Evolutionary conservation across 2,113 vertebrate genomes (phyloP).

Genomic region (Syrmaticus mikado): DNA sequence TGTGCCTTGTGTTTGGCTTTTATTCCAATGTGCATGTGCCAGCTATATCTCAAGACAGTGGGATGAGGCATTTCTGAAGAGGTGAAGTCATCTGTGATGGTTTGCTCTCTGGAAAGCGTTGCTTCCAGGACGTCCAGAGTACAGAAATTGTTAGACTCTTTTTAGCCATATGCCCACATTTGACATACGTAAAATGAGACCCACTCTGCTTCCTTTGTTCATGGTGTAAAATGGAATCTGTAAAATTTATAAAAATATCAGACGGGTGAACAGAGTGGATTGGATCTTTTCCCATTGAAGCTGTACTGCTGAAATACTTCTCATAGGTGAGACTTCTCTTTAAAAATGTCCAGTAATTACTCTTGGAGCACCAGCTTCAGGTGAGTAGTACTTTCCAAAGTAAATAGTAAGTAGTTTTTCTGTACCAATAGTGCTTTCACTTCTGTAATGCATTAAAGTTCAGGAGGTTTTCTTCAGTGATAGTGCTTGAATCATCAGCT

Average conservation of each 20-base stretch:
- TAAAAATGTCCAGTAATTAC: neutral
- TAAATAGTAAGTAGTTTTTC: neutral
- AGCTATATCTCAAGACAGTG: neutral
- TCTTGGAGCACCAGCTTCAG: neutral
- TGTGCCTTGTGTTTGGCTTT: neutral
- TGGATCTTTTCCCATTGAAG: neutral
- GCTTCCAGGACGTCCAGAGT: neutral
- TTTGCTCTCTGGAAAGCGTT: neutral
- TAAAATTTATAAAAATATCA: neutral
- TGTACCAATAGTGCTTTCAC: neutral
- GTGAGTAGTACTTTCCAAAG: neutral
- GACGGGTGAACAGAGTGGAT: neutral
- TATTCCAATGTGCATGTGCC: neutral
- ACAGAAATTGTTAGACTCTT: neutral
- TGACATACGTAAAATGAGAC: neutral
- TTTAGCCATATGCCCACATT: neutral
- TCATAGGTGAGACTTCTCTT: neutral
- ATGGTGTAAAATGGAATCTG: neutral
- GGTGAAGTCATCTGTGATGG: neutral
- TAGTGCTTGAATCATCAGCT: neutral
- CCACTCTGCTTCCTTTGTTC: neutral
- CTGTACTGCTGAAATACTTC: neutral
- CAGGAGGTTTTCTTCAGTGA: neutral
- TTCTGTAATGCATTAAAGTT: neutral
- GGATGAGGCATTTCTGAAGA: neutral